These are phyloP conservation scores for Procapra przewalskii DNA, from an alignment of 2,113 vertebrate genomes.

Conservation along the genomic window DNA sequence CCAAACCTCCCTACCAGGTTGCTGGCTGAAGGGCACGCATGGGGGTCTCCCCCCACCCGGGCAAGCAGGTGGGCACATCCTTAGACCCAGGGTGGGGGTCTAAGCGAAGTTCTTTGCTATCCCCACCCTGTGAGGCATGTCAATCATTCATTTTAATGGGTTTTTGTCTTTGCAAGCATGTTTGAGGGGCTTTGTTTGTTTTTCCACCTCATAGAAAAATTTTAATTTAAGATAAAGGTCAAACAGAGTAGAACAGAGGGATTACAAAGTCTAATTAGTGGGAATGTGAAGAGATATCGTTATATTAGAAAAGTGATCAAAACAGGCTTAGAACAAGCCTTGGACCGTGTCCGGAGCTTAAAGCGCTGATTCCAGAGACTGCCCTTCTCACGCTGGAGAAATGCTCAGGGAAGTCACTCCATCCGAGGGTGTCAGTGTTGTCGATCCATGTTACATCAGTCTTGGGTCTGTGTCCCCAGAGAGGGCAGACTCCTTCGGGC, in stretches of 20 bases:
- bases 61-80: not conserved
- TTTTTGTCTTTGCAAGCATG: not conserved
- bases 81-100: not conserved
- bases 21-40: rapidly evolving
- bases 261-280: conserved; percentile 65
- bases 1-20: not conserved
- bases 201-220: conserved; percentile 36
- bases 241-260: conserved; percentile 37
- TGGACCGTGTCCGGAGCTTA: conserved; percentile 15
- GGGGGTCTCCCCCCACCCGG: not conserved
- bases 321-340: conserved; percentile 52
- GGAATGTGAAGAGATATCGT: conserved; percentile 42
- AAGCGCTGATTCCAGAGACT: not conserved
- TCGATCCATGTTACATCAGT: not conserved
- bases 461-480: not conserved
- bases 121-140: not conserved
- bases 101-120: not conserved
- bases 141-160: not conserved
- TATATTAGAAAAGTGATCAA: conserved; percentile 66
- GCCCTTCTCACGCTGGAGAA: not conserved
- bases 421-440: not conserved
- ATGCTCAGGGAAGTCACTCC: not conserved
- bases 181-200: not conserved
- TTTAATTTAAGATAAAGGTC: conserved; percentile 71
- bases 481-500: not conserved